Conservation (phyloP, 2,888 invertebrate species). For the Drosophila antonietae region DNA sequence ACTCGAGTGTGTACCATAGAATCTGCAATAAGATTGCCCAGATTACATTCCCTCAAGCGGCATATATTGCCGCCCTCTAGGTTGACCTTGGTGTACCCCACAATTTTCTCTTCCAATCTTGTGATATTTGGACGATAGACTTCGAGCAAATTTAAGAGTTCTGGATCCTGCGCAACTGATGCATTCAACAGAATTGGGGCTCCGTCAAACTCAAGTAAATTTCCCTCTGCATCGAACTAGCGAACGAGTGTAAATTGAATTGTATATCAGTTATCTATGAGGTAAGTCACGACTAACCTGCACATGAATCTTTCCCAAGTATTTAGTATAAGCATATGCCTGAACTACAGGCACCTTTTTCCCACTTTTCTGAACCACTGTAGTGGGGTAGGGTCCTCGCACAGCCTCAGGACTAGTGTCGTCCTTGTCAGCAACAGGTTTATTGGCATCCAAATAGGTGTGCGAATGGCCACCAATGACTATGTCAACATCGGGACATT, state of each 20-base stretch:
- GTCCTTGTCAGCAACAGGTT: conserved; percentile 70
- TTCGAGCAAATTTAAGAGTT: conserved; percentile 87
- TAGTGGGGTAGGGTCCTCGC: conserved; percentile 90
- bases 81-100: conserved; percentile 90
- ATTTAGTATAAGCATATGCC: conserved; percentile 96
- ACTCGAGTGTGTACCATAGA: conserved; percentile 88
- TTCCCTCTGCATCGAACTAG: conserved; percentile 89
- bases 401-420: conserved; percentile 63
- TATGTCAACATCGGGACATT: conserved; percentile 92
- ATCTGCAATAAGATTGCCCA: conserved; percentile 93
- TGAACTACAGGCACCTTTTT: conserved; percentile 93
- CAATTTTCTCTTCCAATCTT: conserved; percentile 85
- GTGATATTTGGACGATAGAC: conserved; percentile 87
- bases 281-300: conserved; percentile 73
- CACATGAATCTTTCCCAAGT: conserved; percentile 91
- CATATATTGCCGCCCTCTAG: conserved; percentile 89
- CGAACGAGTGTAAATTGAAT: neutral
- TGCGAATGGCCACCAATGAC: conserved; percentile 97
- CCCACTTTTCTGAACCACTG: conserved; percentile 89
- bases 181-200: conserved; percentile 91
- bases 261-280: neutral
- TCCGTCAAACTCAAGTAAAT: conserved; percentile 88
- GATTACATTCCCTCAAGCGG: conserved; percentile 91
- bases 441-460: conserved; percentile 93
- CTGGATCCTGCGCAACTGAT: conserved; percentile 88